These are phyloP conservation scores for Charaxes varanes DNA, from an alignment of 1,140 invertebrate genomes.

Conservation along the genomic window DNA sequence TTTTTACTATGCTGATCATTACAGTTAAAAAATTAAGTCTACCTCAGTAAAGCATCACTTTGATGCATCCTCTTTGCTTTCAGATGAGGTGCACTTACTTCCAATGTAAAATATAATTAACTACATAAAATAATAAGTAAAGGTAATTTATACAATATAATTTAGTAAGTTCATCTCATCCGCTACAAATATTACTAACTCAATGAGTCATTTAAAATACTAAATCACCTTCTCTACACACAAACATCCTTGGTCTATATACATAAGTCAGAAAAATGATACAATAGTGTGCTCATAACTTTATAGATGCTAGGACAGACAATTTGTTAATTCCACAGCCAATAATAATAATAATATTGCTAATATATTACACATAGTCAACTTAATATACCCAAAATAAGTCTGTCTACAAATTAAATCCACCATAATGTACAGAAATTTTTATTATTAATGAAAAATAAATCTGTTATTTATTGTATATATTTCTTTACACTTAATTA, in stretches of 20 bases:
- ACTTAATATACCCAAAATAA: constrained; percentile 9
- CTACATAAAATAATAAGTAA: constrained; percentile 16
- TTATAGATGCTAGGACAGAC: constrained; percentile 19
- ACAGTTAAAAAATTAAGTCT: constrained; percentile 39
- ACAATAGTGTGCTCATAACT: constrained; percentile 21
- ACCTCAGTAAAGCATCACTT: constrained; percentile 50
- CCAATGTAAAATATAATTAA: constrained; percentile 20
- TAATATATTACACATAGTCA: constrained; percentile 18
- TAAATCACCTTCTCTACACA: neutral
- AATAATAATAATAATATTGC: constrained; percentile 28
- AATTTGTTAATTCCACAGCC: constrained; percentile 41
- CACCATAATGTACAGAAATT: constrained; percentile 7
- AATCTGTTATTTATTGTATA: constrained; percentile 14
- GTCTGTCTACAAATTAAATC: constrained; percentile 5
- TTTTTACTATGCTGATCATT: constrained; percentile 35
- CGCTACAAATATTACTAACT: constrained; percentile 30
- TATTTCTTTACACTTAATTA: constrained; percentile 18
- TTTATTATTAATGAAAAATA: constrained; percentile 15
- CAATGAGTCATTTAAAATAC: constrained; percentile 1
- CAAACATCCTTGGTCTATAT: constrained; percentile 35
- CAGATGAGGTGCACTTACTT: constrained; percentile 38
- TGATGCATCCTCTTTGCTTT: constrained; percentile 36
- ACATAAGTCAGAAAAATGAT: constrained; percentile 34
- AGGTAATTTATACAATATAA: constrained; percentile 18
- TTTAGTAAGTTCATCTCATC: constrained; percentile 37